Base-by-base conservation (phyloP, 2,888 invertebrate genomes). In the Hydrotaea diabolus region DNA sequence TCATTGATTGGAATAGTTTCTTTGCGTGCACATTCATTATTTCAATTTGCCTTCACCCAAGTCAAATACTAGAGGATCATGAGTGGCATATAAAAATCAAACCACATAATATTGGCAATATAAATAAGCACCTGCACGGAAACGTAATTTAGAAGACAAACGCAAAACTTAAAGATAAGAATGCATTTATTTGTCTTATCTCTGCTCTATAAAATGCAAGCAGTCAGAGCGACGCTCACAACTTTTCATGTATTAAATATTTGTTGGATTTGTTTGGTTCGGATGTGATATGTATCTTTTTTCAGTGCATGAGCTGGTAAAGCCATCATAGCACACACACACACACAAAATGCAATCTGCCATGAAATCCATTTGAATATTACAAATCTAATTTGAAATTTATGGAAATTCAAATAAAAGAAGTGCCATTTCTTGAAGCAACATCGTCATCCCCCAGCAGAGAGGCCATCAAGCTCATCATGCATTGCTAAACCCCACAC, bases 371-470 rank as follows among this genome's bases (percentile, higher is more conserved):
- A 83, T 83, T 78, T 83, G 85, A 83, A 83, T 83, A 83, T 82
- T 76, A 78, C 78, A 83, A 85, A 86, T 86, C 85, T 83, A 86
- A 85, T 86, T 85, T 85, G 78, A 83, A 86, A 83, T 77, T 85
- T 85, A 85, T 83, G 85, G 83, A 85, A 83, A 79, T 81, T 80
- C 66, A 82, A 80, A 86, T 74, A 85, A 82, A 82, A 77, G 75
- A 82, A 77, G 43, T 62, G 76, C 7, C 49, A 57, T 73, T 46
- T 21, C 62, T 26, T 23, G 74, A 43, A 43, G 21, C 43, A 43
- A 59, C 59, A 59, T 39, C 66, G 23, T 19, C 66, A 59, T 39
- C 59, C 23, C 7, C 39, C 75, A 75, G 31, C 43, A 53, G 49
- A 17, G 21, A 23, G n/a, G 53, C 26, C 62, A 57, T 64, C 64